phyloP scores from a whole-genome alignment of 2,888 invertebrate species.

The Drosophila leonis region DNA sequence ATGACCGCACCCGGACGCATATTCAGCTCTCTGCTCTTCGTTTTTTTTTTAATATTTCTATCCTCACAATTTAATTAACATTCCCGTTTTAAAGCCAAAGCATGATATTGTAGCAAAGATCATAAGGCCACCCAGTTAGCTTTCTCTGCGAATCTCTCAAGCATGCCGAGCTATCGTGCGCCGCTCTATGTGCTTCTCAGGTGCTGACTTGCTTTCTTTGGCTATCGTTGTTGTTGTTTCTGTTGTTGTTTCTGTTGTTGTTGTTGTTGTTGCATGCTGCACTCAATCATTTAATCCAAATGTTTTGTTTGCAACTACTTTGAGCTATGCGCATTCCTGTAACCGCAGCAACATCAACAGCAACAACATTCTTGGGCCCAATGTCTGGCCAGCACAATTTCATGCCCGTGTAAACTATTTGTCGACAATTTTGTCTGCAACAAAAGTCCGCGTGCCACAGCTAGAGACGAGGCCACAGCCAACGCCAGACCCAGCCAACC shows the following conservation, averaged over 20 bases:
- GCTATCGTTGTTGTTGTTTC: background rate
- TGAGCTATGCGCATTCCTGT: conserved; percentile 61
- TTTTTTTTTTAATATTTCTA: conserved; percentile 15
- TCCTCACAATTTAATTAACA: conserved; percentile 65
- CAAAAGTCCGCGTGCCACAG: conserved; percentile 78
- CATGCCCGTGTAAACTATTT: conserved; percentile 84
- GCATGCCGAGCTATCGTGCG: background rate
- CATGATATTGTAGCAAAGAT: background rate
- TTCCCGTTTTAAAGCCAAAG: conserved; percentile 13
- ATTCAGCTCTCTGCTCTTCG: conserved; percentile 2
- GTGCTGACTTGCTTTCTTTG: conserved; percentile 36
- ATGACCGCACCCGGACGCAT: conserved; percentile 53
- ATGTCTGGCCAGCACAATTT: conserved; percentile 75
- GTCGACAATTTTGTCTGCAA: conserved; percentile 84
- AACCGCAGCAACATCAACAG: conserved; percentile 49
- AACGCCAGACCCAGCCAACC: background rate
- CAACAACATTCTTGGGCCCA: conserved; percentile 66
- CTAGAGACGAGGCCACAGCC: conserved; percentile 8
- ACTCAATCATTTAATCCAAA: conserved; percentile 67
- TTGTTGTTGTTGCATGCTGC: conserved; percentile 57
- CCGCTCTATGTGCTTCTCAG: conserved; percentile 29
- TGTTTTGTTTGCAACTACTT: conserved; percentile 64
- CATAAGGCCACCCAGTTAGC: conserved; percentile 29
- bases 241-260: background rate
- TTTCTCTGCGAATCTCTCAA: conserved; percentile 31